Evolutionary conservation across 2,113 vertebrate species (phyloP).

Genomic region (Callocephalon fimbriatum): DNA sequence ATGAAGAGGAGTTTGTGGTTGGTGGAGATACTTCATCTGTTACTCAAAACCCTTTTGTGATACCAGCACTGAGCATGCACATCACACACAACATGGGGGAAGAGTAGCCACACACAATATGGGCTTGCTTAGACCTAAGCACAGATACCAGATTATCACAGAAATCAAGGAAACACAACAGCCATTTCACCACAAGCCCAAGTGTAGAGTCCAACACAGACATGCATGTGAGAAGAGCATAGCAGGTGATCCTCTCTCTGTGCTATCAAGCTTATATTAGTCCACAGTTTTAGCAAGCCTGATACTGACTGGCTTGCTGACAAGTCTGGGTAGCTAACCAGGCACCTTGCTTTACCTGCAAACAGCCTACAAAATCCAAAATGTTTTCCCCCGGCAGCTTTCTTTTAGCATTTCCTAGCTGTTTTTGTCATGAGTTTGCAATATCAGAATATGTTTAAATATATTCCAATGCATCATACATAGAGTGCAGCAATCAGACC

Average conservation of each 20-base stretch:
- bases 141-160: rapidly evolving
- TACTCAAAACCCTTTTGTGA: background rate
- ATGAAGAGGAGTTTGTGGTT: background rate
- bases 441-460: background rate
- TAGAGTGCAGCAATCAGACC: background rate
- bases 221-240: background rate
- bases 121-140: background rate
- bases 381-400: background rate
- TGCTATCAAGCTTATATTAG: background rate
- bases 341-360: background rate
- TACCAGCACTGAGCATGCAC: background rate
- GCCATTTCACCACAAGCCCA: background rate
- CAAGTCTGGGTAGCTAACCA: background rate
- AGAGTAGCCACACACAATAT: rapidly evolving
- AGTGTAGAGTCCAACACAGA: background rate
- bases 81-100: rapidly evolving
- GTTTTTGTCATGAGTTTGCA: background rate
- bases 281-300: background rate
- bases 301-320: background rate
- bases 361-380: background rate
- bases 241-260: background rate
- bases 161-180: background rate
- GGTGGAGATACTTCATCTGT: background rate
- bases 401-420: background rate
- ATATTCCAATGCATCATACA: background rate